A percentile compares a stretch with the other conserved stretches of the same genome.
phyloP scores from a whole-genome alignment of 92 coral and sea anemone genomes.

The Bergia puertoricense region DNA sequence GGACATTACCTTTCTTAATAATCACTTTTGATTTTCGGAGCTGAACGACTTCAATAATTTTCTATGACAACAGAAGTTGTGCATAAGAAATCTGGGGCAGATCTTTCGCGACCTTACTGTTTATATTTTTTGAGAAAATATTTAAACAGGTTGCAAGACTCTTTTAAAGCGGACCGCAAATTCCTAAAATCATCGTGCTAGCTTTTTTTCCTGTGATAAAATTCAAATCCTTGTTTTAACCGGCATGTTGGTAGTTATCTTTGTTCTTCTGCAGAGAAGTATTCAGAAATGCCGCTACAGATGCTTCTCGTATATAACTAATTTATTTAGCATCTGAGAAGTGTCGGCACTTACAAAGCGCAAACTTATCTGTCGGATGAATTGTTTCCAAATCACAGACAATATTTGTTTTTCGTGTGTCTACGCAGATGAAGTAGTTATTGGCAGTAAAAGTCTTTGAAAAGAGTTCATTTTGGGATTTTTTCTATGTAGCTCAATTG shows the following conservation, averaged over 20 bases:
- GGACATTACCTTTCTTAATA: neutral
- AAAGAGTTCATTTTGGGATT: neutral
- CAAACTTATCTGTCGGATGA: slow-evolving; percentile 38
- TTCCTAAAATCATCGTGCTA: neutral
- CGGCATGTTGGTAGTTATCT: slow-evolving; percentile 13
- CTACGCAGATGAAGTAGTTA: slow-evolving; percentile 17
- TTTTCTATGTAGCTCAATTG: neutral
- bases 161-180: slow-evolving; percentile 2
- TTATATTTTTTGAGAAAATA: slow-evolving; percentile 36
- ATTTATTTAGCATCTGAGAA: slow-evolving; percentile 39
- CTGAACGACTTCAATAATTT: neutral
- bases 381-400: slow-evolving; percentile 44
- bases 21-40: neutral
- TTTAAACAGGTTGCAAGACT: slow-evolving; percentile 1
- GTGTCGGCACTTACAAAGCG: slow-evolving; percentile 43
- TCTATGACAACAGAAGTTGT: neutral
- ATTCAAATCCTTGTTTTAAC: neutral
- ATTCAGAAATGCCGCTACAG: slow-evolving; percentile 3
- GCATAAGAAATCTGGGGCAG: neutral
- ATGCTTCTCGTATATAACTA: slow-evolving; percentile 23
- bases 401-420: slow-evolving; percentile 45
- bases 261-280: slow-evolving; percentile 2
- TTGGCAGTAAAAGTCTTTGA: slow-evolving; percentile 4
- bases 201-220: neutral
- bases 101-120: slow-evolving; percentile 19